Evolutionary conservation across 1,140 invertebrate species (phyloP).

Genomic region (Ceratina japonica): DNA sequence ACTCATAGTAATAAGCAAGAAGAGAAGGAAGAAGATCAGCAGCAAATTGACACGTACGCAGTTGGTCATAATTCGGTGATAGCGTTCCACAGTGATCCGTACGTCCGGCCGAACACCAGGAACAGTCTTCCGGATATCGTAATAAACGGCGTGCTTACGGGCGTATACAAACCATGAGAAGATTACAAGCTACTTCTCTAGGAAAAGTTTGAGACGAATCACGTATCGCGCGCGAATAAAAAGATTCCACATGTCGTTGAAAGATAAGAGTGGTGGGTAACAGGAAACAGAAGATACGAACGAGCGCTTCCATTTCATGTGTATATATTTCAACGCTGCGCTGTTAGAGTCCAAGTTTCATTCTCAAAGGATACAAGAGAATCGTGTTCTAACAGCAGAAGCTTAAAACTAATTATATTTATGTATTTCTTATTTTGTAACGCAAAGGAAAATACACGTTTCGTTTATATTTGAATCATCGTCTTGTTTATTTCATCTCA

Average conservation of each 20-base stretch:
- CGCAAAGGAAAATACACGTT: slow-evolving; percentile 28
- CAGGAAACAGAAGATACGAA: not conserved
- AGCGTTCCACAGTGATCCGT: slow-evolving; percentile 75
- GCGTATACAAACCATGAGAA: slow-evolving; percentile 72
- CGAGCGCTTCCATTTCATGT: slow-evolving; percentile 12
- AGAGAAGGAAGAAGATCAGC: slow-evolving; percentile 51
- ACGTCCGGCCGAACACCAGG: slow-evolving; percentile 65
- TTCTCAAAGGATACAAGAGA: not conserved
- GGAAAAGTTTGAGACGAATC: not conserved
- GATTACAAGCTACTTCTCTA: not conserved
- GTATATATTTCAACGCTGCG: not conserved
- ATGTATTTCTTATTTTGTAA: too few species aligned
- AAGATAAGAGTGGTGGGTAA: not conserved
- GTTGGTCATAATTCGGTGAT: slow-evolving; percentile 76
- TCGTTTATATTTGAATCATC: slow-evolving; percentile 50
- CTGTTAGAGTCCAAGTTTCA: not conserved
- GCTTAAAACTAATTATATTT: not conserved
- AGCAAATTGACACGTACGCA: slow-evolving; percentile 46
- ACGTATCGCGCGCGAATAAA: not conserved
- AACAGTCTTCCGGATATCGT: slow-evolving; percentile 78
- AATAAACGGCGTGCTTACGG: slow-evolving; percentile 78
- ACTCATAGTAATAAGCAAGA: slow-evolving; percentile 50
- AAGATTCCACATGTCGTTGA: not conserved
- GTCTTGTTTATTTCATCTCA: slow-evolving; percentile 64
- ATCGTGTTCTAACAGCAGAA: not conserved